Base-by-base conservation (phyloP, 2,113 vertebrate genomes). In the Paramisgurnus dabryanus region DNA sequence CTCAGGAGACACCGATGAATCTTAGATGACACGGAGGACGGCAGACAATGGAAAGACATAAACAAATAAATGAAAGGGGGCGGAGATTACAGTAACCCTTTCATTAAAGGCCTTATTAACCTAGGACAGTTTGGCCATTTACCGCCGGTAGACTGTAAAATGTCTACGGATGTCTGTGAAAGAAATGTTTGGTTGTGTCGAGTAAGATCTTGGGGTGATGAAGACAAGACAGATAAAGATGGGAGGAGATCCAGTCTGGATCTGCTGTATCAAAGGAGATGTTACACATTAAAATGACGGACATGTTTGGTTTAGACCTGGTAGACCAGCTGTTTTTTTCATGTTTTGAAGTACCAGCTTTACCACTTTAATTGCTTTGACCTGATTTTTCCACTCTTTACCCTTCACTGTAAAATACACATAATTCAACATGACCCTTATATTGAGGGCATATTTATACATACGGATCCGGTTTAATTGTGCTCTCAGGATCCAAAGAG, bases 81-180 rank as follows among this genome's bases (percentile, higher is more conserved):
- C 65, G 40, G 67, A 81, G 70, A 80, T 81, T 83, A 58, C 72
- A 22, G 82, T 78, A 80, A 88, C 72, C 68, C 61, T 79, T 83
- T 72, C 76, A 82, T 86, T 86, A 84, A 80, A 82, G 67, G 85
- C 47, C 73, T 85, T 57, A 77, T 86, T 88, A 85, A 81, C 78
- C 75, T 70, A 40, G 72, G 67, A 67, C 50, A 50, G 34, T 53
- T 58, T 69, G 58, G 70, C 83, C 79, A 85, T 84, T 85, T 80
- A 85, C 64, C 55, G 73, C 40, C 4, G 6, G 15, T 17, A n/a
- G 6, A 58, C 70, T 60, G 10, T 73, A 43, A 58, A 60, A n/a
- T 43, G 64, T 76, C 55, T 75, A 27, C 43, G 55, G n/a, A 55
- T 58, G 55, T 61, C 22, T 70, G 49, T 39, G 22, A 17, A 43